A percentile compares a stretch with the other conserved stretches of the same genome.
phyloP scores from a whole-genome alignment of 2,113 vertebrate species.

The Odocoileus virginianus region DNA sequence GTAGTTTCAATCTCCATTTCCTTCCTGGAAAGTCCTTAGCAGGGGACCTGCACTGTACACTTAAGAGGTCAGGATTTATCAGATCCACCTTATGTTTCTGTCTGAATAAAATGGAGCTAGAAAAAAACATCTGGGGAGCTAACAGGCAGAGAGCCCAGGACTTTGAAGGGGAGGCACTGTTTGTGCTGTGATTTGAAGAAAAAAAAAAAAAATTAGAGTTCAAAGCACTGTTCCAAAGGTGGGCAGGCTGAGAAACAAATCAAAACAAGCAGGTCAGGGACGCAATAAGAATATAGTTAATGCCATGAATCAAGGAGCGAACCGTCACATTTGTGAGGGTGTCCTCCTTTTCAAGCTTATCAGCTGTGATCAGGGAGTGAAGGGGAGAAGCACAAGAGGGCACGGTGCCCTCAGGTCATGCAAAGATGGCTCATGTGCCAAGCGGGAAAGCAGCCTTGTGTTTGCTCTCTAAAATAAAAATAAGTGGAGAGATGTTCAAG shows the following conservation, averaged over 20 bases:
- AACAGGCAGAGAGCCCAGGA: conserved; percentile 8
- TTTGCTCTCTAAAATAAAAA: conserved; percentile 52
- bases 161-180: conserved; percentile 29
- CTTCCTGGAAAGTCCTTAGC: neutral
- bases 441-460: conserved; percentile 41
- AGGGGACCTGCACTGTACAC: neutral
- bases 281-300: neutral
- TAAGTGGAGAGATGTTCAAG: conserved; percentile 59
- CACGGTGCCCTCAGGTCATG: conserved; percentile 43
- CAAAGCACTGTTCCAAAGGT: conserved; percentile 12
- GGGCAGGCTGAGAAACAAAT: conserved; percentile 36
- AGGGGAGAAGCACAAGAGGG: conserved; percentile 41
- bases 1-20: neutral
- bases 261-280: conserved; percentile 30
- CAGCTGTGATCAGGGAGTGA: conserved; percentile 44
- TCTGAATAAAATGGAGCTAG: neutral
- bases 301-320: conserved; percentile 48
- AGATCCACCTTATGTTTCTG: neutral
- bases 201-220: conserved; percentile 28
- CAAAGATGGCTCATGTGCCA: neutral
- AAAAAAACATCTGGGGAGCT: neutral
- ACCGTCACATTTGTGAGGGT: neutral
- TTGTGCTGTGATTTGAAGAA: conserved; percentile 7
- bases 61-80: neutral
- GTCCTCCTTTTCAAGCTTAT: conserved; percentile 55